Percentiles rank a stretch among this genome's conserved stretches.
Conservation (phyloP, 2,888 invertebrate species). For the Nephrotoma appendiculata region DNA sequence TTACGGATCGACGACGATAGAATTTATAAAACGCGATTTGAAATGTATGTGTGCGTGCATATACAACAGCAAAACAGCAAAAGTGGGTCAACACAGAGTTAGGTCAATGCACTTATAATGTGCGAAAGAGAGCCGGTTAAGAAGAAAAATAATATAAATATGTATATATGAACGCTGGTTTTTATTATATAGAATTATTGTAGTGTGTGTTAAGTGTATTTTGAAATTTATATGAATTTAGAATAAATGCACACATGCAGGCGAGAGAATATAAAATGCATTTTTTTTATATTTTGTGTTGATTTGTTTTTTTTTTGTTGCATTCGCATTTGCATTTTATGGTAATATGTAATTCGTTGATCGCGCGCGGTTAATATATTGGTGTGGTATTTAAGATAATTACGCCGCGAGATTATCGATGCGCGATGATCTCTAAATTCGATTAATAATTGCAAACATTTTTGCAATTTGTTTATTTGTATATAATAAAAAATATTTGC, state of each 20-base stretch:
- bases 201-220: background rate
- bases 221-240: background rate
- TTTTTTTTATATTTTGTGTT: background rate
- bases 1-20: background rate
- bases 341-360: background rate
- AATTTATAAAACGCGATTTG: background rate
- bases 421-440: background rate
- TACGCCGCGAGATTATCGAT: background rate
- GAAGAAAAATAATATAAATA: background rate
- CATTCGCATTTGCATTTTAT: background rate
- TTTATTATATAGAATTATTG: background rate
- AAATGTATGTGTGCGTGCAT: background rate
- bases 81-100: conserved; percentile 35
- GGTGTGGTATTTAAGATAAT: background rate
- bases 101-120: conserved; percentile 31
- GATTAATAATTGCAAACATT: background rate
- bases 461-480: background rate
- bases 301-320: background rate
- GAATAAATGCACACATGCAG: background rate
- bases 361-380: background rate
- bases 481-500: background rate
- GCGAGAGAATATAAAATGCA: background rate
- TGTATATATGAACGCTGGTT: background rate
- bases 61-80: background rate
- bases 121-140: conserved; percentile 5